phyloP scores from a whole-genome alignment of 2,113 vertebrate species.

The human (Homo sapiens) region GRCh38 chr1:13511501-13512000 shows the following conservation, averaged over 20 bases:
- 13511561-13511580: background rate
- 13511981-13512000: background rate
- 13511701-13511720: background rate
- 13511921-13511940: background rate
- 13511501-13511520: background rate
- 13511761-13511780: background rate
- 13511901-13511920: background rate
- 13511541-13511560: background rate
- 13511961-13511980: rapidly evolving
- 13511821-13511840: rapidly evolving
- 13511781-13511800: background rate
- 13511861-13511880: background rate
- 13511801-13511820: background rate
- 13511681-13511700: background rate
- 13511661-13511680: background rate
- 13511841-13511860: rapidly evolving
- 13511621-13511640: rapidly evolving
- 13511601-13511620: background rate
- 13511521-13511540: no score
- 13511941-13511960: background rate
- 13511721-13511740: background rate
- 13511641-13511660: rapidly evolving
- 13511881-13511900: rapidly evolving
- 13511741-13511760: background rate
- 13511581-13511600: background rate